These are phyloP conservation scores for Drosophila nr. perissopoda DNA, from an alignment of 2,888 invertebrate genomes.

Conservation along the genomic window DNA sequence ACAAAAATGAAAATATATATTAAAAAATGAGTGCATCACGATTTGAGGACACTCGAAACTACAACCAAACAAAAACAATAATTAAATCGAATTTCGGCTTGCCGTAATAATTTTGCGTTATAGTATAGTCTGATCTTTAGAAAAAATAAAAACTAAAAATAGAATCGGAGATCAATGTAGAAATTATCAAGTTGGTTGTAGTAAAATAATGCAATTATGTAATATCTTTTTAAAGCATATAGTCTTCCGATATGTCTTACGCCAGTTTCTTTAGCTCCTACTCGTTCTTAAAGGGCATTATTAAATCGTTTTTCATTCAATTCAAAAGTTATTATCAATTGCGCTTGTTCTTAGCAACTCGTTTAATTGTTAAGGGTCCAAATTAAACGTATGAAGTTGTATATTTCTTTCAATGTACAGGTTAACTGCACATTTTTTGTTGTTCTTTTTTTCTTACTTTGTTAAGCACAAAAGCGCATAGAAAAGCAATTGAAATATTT, in stretches of 20 bases:
- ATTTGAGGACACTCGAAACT: conserved; percentile 26
- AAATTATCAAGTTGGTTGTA: conserved; percentile 33
- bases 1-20: not conserved
- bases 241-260: conserved; percentile 12
- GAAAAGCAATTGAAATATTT: conserved; percentile 17
- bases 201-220: conserved; percentile 3
- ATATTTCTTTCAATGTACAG: conserved; percentile 1
- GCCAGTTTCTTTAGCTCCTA: conserved; percentile 6
- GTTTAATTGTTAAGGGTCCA: conserved; percentile 51
- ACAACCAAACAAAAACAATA: conserved; percentile 8
- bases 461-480: not conserved
- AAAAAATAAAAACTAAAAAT: not conserved
- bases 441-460: conserved; percentile 23
- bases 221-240: conserved; percentile 6
- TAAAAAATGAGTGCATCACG: conserved; percentile 5
- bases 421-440: conserved; percentile 1
- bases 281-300: conserved; percentile 25
- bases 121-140: conserved; percentile 21
- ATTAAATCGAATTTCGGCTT: conserved; percentile 21
- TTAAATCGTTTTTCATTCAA: conserved; percentile 15
- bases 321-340: conserved; percentile 15
- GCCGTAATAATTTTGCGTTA: conserved; percentile 15
- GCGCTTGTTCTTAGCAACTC: conserved; percentile 4
- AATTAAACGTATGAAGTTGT: conserved; percentile 24
- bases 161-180: conserved; percentile 1